Evolutionary conservation across 2,888 invertebrate species (phyloP).

Genomic region (Dichetophora obliterata): DNA sequence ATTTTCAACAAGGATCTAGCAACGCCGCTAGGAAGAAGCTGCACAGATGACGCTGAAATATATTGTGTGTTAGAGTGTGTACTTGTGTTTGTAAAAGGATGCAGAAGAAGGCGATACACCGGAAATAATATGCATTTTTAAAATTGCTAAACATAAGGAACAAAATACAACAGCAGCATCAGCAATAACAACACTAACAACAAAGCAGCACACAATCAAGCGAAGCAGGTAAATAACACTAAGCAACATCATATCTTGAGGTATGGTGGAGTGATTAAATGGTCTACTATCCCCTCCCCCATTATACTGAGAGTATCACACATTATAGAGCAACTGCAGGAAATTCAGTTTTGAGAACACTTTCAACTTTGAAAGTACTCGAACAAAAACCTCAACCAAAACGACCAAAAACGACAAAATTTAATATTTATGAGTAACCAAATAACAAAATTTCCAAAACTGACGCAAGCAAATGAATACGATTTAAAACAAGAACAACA

Average conservation of each 20-base stretch:
- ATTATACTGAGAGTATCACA: not conserved
- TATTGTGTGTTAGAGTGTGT: not conserved
- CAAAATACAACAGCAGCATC: not conserved
- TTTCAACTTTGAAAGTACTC: not conserved
- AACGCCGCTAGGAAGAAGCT: not conserved
- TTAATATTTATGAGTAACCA: not conserved
- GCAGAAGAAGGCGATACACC: constrained; percentile 36
- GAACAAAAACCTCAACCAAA: too few species aligned
- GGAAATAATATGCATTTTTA: constrained; percentile 43
- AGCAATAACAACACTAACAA: constrained; percentile 3
- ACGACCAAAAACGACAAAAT: not conserved
- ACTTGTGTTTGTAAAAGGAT: not conserved
- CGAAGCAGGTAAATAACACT: constrained; percentile 13
- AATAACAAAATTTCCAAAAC: not conserved
- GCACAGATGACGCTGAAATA: not conserved
- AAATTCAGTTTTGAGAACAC: not conserved
- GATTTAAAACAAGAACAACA: not conserved
- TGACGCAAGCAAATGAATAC: not conserved
- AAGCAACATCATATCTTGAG: not conserved
- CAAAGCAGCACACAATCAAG: constrained; percentile 19
- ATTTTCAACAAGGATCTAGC: not conserved
- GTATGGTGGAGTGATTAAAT: not conserved
- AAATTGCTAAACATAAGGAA: constrained; percentile 3
- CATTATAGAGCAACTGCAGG: too few species aligned
- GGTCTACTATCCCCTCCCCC: not conserved